Base-by-base conservation (phyloP, 2,888 invertebrate species). In the Amiota minor region DNA sequence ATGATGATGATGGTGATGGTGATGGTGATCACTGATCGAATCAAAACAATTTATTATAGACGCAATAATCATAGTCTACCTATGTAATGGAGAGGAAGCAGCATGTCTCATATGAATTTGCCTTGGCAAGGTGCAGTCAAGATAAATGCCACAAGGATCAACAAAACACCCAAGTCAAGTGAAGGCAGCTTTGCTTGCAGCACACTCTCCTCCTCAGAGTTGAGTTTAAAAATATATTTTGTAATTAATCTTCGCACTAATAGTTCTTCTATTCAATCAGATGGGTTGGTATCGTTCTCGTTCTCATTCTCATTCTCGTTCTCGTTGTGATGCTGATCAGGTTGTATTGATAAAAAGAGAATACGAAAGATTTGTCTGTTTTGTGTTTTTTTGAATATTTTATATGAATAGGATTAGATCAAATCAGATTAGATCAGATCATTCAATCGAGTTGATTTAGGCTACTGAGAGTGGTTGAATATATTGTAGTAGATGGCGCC, bases 221-320 rank as follows among this genome's bases (percentile, higher is more conserved):
- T 35, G 35, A 35, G 35, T 35, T 35, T 35, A 35, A 35, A 35
- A 35, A 6, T 35, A 35, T 35, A 35, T 35, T 35, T 35, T 80
- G 88, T 88, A 89, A 89, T 89, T 89, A 89, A 88, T 88, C 87
- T 87, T 80, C 78, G 80, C 75, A 77, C 79, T 78, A 78, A 79
- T 79, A 59, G 23, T 70, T 59, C 20, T 10, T 16, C 10, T 12
- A 50, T 50, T n/a, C 3, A 59, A 59, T 59, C 59, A 20, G 59
- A 59, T 59, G 16, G 23, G 35, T 35, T 35, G 35, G 35, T 35
- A 8, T 35, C 35, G 35, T 35, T 35, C 35, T 35, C 35, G 0
- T 6, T 35, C 35, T 2, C 23, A 3, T 23, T 23, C 23, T 23
- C 23, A 3, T 23, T 23, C 23, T 23, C 16, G 16, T 10, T 16